Conservation (phyloP, 2,113 vertebrate species). For the Spermophilus dauricus region DNA sequence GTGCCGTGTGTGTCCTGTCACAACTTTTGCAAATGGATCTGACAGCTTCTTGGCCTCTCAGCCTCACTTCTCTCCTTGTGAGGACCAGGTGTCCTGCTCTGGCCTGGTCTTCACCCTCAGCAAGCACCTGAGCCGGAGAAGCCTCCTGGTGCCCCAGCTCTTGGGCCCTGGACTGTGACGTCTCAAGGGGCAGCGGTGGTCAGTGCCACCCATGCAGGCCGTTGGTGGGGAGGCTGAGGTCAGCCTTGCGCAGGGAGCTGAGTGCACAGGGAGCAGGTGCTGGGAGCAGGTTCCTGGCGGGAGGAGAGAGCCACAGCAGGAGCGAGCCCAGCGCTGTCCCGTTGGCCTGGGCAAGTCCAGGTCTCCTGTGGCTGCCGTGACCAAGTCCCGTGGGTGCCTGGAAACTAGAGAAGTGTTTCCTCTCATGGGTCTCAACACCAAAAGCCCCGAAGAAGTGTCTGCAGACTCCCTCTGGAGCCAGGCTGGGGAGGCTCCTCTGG, state of each 20-base stretch:
- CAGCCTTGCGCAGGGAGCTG: rapidly evolving
- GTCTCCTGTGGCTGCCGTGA: no score
- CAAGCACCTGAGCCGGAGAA: rapidly evolving
- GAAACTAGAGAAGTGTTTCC: rapidly evolving
- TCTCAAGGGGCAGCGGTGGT: no score
- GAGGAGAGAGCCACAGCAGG: no score
- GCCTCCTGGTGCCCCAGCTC: no score
- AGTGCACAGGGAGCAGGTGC: rapidly evolving
- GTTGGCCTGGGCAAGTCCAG: rapidly evolving
- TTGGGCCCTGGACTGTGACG: background rate
- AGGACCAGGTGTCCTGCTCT: background rate
- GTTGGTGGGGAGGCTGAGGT: rapidly evolving
- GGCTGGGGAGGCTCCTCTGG: rapidly evolving
- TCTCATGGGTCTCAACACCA: background rate
- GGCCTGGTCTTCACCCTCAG: rapidly evolving
- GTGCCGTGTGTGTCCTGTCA: rapidly evolving
- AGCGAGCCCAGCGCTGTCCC: rapidly evolving
- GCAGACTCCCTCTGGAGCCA: rapidly evolving
- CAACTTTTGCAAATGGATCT: rapidly evolving
- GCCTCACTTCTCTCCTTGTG: no score
- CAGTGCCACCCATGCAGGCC: rapidly evolving
- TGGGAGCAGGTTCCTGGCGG: background rate
- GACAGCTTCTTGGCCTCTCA: no score
- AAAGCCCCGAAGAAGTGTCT: rapidly evolving
- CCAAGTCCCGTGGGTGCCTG: no score